Evolutionary conservation across 2,113 vertebrate genomes (phyloP), one percentile per base, ranked within the genome.

Genomic region (Antennarius striatus): DNA sequence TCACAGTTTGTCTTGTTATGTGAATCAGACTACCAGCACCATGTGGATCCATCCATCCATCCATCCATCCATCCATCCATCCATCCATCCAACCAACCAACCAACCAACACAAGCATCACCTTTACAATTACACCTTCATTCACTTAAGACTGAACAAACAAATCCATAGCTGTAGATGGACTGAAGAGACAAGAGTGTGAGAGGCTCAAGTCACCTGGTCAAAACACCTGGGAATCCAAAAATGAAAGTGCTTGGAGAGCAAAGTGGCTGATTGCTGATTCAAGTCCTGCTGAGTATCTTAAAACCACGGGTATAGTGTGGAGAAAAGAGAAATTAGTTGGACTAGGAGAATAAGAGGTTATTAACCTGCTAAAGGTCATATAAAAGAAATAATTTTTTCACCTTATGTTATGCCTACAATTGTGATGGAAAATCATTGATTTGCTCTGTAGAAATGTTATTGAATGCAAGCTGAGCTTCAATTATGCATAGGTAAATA

Each of bases 181-280:
- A 65, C 59, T 28, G 47, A 11, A 56, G n/a, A 59, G 22, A 49
- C 8, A 30, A 9, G 53, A 30, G 40, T 45, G 50, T 59, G 60
- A 69, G 57, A 14, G 10, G 49, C 61, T 47, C 58, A 58, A 49
- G 40, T 14, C 14, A 48, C 22, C 22, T 22, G 63, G 61, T 60
- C 48, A 64, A 58, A 46, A 43, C 50, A 47, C 42, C 49, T 29
- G 62, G 52, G 51, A 74, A 63, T 30, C 32, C 7, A 48, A 70
- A 57, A 4, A 11, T 68, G 69, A 51, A 48, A 59, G 49, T 50
- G 60, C 48, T 12, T 12, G 14, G 51, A 79, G 53, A 50, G 42
- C n/a, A 15, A 66, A 69, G 45, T 40, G 57, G 52, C 63, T 67
- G 40, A 77, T 40, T 66, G 68, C 54, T 47, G 43, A 53, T 46